These are phyloP conservation scores for Harpalus rubripes DNA, from an alignment of 2,888 invertebrate genomes.

Conservation along the genomic window DNA sequence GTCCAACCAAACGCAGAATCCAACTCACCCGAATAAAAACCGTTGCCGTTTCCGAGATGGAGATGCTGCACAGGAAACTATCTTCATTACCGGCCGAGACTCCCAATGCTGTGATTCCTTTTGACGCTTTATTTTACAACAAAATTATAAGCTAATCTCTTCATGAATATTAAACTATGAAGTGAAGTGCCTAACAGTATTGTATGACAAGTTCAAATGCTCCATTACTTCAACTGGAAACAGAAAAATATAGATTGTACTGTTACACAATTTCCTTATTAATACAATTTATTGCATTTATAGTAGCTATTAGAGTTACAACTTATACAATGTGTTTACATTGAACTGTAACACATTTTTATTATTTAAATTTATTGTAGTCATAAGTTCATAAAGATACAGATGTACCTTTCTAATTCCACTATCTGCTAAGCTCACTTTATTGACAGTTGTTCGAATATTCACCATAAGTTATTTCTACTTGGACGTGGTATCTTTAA, in stretches of 20 bases:
- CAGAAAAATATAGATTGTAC: background rate
- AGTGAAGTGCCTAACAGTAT: constrained; percentile 14
- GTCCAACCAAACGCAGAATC: constrained; percentile 21
- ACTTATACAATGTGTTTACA: too few species aligned
- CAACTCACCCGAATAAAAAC: constrained; percentile 29
- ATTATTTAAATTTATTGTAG: too few species aligned
- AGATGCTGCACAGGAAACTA: constrained; percentile 12
- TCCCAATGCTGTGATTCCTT: constrained; percentile 25
- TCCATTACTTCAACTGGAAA: background rate
- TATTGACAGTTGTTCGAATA: too few species aligned
- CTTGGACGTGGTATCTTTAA: too few species aligned
- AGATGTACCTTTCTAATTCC: too few species aligned
- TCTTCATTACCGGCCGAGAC: constrained; percentile 33
- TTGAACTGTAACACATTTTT: too few species aligned
- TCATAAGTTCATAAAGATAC: too few species aligned
- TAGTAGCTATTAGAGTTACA: too few species aligned
- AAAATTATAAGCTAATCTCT: constrained; percentile 10
- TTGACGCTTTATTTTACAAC: background rate
- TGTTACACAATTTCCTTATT: constrained; percentile 3
- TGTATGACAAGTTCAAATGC: background rate
- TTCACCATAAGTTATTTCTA: too few species aligned
- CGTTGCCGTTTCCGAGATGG: constrained; percentile 16
- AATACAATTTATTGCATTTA: constrained; percentile 4
- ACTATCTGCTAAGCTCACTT: too few species aligned
- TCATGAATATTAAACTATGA: constrained; percentile 1